phyloP scores from a whole-genome alignment of 2,113 vertebrate genomes.

The Pleuronectes platessa region DNA sequence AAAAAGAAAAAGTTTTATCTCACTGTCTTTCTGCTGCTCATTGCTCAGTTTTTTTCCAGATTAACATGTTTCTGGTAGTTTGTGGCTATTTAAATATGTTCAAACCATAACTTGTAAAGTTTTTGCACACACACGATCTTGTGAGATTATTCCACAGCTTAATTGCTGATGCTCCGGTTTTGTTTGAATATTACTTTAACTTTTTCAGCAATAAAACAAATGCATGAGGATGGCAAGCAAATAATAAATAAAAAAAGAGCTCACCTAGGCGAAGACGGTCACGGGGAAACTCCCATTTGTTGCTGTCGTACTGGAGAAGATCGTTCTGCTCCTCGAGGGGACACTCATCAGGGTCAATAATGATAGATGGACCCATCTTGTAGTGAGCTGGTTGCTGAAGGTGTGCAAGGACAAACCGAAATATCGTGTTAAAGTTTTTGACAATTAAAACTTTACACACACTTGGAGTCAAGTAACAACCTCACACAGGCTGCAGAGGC shows the following conservation, averaged over 20 bases:
- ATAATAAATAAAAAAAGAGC: not conserved
- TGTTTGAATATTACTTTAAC: no score
- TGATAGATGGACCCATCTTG: constrained; percentile 93
- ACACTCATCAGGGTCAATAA: constrained; percentile 94
- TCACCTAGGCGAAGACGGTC: constrained; percentile 85
- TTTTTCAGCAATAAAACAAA: no score
- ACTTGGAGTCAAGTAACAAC: not conserved
- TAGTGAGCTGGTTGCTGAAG: constrained; percentile 86
- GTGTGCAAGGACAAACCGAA: constrained; percentile 56
- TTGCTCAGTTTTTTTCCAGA: not conserved
- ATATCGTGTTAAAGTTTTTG: not conserved
- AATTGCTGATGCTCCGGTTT: no score
- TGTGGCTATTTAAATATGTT: not conserved
- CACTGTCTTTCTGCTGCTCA: not conserved
- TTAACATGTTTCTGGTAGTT: not conserved
- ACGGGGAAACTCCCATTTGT: constrained; percentile 94
- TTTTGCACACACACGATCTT: not conserved
- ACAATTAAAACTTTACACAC: not conserved
- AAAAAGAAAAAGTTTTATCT: not conserved
- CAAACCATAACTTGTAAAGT: not conserved
- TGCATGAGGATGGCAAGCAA: no score
- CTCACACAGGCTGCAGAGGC: not conserved
- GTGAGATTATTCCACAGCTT: no score
- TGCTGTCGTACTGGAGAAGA: constrained; percentile 92
- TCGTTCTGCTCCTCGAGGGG: constrained; percentile 93